These are phyloP conservation scores for Tyrophagus putrescentiae DNA, from an alignment of 1,140 invertebrate species.

Conservation along the genomic window DNA sequence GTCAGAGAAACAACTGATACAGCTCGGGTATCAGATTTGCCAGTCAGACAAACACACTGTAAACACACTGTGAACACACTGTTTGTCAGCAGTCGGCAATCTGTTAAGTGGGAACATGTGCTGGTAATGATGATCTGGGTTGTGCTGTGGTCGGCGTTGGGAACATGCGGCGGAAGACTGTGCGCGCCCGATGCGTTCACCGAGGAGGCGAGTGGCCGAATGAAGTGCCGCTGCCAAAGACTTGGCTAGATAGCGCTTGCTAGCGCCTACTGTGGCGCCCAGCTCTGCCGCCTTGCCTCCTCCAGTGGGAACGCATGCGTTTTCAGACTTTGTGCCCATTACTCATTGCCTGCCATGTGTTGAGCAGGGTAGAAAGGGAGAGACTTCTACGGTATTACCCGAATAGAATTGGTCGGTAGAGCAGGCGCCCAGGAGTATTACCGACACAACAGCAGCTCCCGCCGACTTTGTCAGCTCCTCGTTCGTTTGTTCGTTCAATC, in stretches of 20 bases:
- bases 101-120: not conserved
- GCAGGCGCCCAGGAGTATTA: too few relatives aligned
- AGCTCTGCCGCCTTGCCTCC: not conserved
- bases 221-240: not conserved
- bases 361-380: not conserved
- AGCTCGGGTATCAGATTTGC: too few relatives aligned
- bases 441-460: not conserved
- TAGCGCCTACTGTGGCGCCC: not conserved
- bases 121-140: not conserved
- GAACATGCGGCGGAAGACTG: not conserved
- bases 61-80: too few relatives aligned
- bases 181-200: not conserved
- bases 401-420: too few relatives aligned
- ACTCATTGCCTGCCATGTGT: not conserved
- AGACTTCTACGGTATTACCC: too few relatives aligned
- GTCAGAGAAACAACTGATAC: too few relatives aligned
- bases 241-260: not conserved
- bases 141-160: not conserved
- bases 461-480: not conserved
- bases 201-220: not conserved
- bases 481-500: not conserved
- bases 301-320: not conserved
- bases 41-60: not conserved
- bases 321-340: not conserved
- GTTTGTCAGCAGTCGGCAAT: not conserved